phyloP scores from a whole-genome alignment of 92 coral and sea anemone species.

The Heteractis magnifica region DNA sequence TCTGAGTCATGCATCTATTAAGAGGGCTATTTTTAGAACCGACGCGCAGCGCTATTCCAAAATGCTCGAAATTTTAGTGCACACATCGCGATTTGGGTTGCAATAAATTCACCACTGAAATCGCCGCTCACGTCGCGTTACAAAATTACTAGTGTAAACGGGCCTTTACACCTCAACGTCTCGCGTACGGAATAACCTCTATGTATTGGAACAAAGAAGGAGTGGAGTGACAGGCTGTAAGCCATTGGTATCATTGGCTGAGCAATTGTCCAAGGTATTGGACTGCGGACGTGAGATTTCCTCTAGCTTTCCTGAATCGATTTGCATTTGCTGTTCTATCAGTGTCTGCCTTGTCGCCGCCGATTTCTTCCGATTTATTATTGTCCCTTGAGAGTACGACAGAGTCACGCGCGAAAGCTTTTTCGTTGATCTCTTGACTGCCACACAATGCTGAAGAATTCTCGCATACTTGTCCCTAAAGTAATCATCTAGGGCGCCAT shows the following conservation, averaged over 20 bases:
- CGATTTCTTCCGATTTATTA: slow-evolving; percentile 21
- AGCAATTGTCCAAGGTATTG: background rate
- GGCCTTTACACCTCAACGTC: too few relatives aligned
- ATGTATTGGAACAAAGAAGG: background rate
- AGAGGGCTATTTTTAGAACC: too few relatives aligned
- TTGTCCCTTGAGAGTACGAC: slow-evolving; percentile 23
- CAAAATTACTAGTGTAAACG: too few relatives aligned
- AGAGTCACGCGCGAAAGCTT: slow-evolving; percentile 17
- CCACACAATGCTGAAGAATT: slow-evolving; percentile 38
- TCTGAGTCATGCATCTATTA: too few relatives aligned
- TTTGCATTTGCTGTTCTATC: background rate
- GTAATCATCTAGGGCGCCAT: slow-evolving; percentile 54
- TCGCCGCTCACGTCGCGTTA: too few relatives aligned
- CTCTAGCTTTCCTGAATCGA: background rate
- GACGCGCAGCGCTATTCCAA: too few relatives aligned
- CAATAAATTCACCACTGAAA: too few relatives aligned
- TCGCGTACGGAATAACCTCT: too few relatives aligned
- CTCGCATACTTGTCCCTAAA: slow-evolving; percentile 38
- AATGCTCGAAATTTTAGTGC: too few relatives aligned
- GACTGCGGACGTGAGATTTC: background rate
- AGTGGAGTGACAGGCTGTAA: background rate
- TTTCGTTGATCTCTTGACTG: slow-evolving; percentile 25
- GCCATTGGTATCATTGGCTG: background rate
- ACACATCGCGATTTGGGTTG: too few relatives aligned
- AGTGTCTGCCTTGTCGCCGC: background rate